phyloP scores from a whole-genome alignment of 2,888 invertebrate species.

The Agrotis segetum region DNA sequence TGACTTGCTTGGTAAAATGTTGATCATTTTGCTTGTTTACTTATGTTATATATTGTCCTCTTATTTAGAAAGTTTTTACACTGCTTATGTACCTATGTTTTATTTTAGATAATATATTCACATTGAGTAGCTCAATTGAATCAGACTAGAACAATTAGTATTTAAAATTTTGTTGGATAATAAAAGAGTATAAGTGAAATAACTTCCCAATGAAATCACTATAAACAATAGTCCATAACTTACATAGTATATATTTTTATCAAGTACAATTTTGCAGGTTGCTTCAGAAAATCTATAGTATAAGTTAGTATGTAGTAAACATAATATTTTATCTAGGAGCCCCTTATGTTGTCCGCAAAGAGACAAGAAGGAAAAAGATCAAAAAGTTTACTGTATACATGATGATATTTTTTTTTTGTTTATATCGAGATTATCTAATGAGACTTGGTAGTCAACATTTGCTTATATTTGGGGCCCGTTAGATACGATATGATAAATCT shows the following conservation, averaged over 20 bases:
- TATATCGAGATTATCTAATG: conserved; percentile 58
- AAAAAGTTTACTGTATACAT: conserved; percentile 71
- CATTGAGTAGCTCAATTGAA: conserved; percentile 66
- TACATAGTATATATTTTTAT: conserved; percentile 71
- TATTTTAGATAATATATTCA: conserved; percentile 67
- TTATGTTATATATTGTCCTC: conserved; percentile 67
- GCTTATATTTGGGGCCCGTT: conserved; percentile 51
- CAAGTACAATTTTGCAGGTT: conserved; percentile 86
- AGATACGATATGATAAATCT: conserved; percentile 59
- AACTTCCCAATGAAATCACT: conserved; percentile 74
- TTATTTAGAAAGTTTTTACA: conserved; percentile 74
- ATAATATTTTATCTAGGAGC: conserved; percentile 72
- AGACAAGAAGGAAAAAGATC: conserved; percentile 74
- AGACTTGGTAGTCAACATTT: conserved; percentile 52
- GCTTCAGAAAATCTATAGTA: conserved; percentile 79
- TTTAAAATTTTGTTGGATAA: conserved; percentile 66
- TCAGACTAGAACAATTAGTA: conserved; percentile 71
- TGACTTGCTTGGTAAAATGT: conserved; percentile 69
- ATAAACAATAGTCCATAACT: conserved; percentile 65
- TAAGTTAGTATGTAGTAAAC: conserved; percentile 82
- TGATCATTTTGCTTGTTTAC: conserved; percentile 72
- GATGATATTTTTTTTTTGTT: conserved; percentile 54
- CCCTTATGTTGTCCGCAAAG: conserved; percentile 66
- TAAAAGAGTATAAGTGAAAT: conserved; percentile 53
- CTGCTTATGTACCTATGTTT: conserved; percentile 64